Base-by-base conservation (phyloP, 2,797 vertebrate species). In the Heterohyrax brucei region DNA sequence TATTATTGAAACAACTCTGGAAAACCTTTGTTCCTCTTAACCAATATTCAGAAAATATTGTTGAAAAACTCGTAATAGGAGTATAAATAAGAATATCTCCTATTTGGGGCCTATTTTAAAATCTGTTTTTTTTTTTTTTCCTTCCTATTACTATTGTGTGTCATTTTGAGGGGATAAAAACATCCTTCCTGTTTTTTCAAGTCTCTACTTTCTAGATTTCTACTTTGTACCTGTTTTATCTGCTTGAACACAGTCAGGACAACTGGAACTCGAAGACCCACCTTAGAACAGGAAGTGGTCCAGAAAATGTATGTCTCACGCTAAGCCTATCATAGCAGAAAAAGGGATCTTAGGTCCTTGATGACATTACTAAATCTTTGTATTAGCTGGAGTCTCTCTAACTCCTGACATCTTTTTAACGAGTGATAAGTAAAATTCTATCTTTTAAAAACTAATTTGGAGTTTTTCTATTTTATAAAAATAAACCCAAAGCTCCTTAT, bases 51-150 rank as follows among this genome's bases (percentile, higher is more conserved):
- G 22, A 48, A 95, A 84, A 89, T 0, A 44, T 19, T 26, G 70
- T 66, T 66, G 7, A 77, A 95, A 97, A 64, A 59, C 77, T 3
- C 81, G 7, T 86, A 14, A 64, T 18, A 76, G 68, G 28, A 93
- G 64, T 66, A 66, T 44, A 89, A 89, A 19, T 62, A 61, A 87
- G 22, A 87, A 70, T 59, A 39, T 16, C 21, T 89, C 50, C 21
- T 33, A 50, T 64, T 89, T 80, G 16, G 19, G 44, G 0, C 1
- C 10, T 4, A 75, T 77, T 7, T 64, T 80, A 77, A n/a, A 92
- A 73, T 46, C 13, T 91, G 3, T 72, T 16, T 75, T 68, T 76
- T 26, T 81, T 19, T 30, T 5, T 88, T 5, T 64, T 24, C 62
- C 53, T 77, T 26, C 77, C 7, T 64, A 39, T 72, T 76, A 48